A percentile compares a stretch with the other conserved stretches of the same genome.
phyloP scores from a whole-genome alignment of 2,888 invertebrate genomes.

The Dexiosoma caninum region DNA sequence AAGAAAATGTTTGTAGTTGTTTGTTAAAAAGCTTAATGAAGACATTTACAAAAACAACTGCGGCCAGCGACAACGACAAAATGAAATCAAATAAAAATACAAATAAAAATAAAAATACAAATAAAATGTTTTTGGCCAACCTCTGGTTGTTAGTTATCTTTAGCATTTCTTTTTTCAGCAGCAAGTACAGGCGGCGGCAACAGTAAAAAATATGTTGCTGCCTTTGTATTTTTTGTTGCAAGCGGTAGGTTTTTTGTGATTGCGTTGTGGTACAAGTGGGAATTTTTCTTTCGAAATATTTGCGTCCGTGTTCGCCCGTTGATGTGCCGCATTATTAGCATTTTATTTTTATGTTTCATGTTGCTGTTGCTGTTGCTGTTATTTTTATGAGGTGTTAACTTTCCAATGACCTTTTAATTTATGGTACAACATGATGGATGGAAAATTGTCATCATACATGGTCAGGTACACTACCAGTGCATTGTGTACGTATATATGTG shows the following conservation, averaged over 20 bases:
- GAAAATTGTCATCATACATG: not conserved
- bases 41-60: constrained; percentile 42
- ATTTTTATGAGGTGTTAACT: constrained; percentile 64
- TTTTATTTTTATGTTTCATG: constrained; percentile 22
- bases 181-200: constrained; percentile 29
- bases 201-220: not conserved
- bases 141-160: constrained; percentile 27
- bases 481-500: no score
- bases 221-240: not conserved
- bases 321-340: constrained; percentile 18
- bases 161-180: constrained; percentile 1
- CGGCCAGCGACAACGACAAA: not conserved
- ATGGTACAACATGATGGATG: constrained; percentile 37
- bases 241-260: constrained; percentile 11
- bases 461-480: not conserved
- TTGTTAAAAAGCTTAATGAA: constrained; percentile 44
- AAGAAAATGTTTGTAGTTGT: constrained; percentile 20
- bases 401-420: constrained; percentile 56
- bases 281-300: constrained; percentile 34
- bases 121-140: constrained; percentile 15
- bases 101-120: constrained; percentile 2
- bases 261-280: constrained; percentile 6
- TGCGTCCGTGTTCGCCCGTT: constrained; percentile 24
- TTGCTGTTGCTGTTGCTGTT: constrained; percentile 15
- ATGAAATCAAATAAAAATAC: not conserved